phyloP scores from a whole-genome alignment of 2,888 invertebrate species.

The Hipparchia semele region DNA sequence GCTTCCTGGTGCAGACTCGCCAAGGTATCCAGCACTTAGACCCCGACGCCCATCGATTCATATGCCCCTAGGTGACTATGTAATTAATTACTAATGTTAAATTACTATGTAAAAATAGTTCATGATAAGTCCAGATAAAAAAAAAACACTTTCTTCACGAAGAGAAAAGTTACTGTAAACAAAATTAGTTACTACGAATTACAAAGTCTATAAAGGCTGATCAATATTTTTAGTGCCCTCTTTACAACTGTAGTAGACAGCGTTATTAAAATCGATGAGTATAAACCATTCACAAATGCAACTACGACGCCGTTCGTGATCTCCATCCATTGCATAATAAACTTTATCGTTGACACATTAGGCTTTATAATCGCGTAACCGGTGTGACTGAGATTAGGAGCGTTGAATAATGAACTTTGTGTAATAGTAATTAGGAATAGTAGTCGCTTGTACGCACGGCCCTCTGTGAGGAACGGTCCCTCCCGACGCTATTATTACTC shows the following conservation, averaged over 20 bases:
- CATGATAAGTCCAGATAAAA: too few relatives aligned
- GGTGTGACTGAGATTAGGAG: neutral
- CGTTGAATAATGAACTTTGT: conserved; percentile 29
- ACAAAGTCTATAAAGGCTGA: conserved; percentile 24
- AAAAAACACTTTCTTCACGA: too few relatives aligned
- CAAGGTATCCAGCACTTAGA: too few relatives aligned
- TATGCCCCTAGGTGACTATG: too few relatives aligned
- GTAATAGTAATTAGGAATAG: conserved; percentile 18
- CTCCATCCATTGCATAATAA: conserved; percentile 16
- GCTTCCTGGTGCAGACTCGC: too few relatives aligned
- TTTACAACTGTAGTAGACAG: conserved; percentile 36
- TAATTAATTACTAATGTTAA: too few relatives aligned
- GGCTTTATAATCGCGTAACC: conserved; percentile 24
- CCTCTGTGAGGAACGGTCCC: conserved; percentile 55
- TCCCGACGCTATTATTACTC: conserved; percentile 69
- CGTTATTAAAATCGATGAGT: conserved; percentile 44
- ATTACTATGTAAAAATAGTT: too few relatives aligned
- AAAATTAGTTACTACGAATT: neutral
- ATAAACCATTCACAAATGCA: conserved; percentile 42
- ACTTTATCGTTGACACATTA: conserved; percentile 20
- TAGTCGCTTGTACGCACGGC: conserved; percentile 33
- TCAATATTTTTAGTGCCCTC: conserved; percentile 36
- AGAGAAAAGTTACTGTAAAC: too few relatives aligned
- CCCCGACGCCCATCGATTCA: too few relatives aligned
- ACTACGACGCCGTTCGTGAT: conserved; percentile 16